These are phyloP conservation scores for Sterrhoptilus dennistouni DNA, from an alignment of 2,113 vertebrate species.

Conservation along the genomic window DNA sequence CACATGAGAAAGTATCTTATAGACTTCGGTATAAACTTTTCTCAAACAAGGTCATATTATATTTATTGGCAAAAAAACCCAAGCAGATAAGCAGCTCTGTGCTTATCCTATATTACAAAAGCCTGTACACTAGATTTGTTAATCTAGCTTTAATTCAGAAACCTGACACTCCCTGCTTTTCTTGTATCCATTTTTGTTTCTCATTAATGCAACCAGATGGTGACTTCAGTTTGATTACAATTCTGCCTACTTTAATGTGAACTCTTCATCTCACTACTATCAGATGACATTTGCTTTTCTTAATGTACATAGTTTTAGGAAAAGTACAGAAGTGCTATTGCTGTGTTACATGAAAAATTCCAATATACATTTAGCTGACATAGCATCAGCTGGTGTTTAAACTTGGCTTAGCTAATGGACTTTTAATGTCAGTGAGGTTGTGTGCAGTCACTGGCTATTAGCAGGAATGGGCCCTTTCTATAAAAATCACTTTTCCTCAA, in stretches of 20 bases:
- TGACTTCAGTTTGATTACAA: conserved; percentile 71
- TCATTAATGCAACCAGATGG: conserved; percentile 62
- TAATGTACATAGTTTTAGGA: conserved; percentile 69
- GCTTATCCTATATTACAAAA: neutral
- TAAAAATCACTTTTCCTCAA: conserved; percentile 79
- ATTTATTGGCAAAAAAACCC: neutral
- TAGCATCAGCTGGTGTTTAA: conserved; percentile 85
- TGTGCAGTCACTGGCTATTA: conserved; percentile 80
- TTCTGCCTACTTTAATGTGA: conserved; percentile 54
- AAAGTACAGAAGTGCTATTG: conserved; percentile 71
- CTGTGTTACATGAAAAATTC: conserved; percentile 75
- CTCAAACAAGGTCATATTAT: neutral
- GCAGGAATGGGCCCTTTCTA: conserved; percentile 74
- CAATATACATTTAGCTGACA: conserved; percentile 81
- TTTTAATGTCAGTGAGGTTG: conserved; percentile 86
- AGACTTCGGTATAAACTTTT: neutral
- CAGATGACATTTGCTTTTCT: conserved; percentile 77
- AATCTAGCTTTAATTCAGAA: conserved; percentile 54
- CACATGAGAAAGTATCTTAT: neutral
- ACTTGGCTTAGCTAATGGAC: conserved; percentile 88
- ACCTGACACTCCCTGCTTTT: neutral
- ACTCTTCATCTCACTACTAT: conserved; percentile 55
- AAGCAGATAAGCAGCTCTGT: neutral
- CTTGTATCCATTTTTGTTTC: conserved; percentile 26
- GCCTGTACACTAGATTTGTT: neutral